A percentile compares a stretch with the other conserved stretches of the same genome.
phyloP scores from a whole-genome alignment of 2,888 invertebrate species.

The Cyaniris semiargus region DNA sequence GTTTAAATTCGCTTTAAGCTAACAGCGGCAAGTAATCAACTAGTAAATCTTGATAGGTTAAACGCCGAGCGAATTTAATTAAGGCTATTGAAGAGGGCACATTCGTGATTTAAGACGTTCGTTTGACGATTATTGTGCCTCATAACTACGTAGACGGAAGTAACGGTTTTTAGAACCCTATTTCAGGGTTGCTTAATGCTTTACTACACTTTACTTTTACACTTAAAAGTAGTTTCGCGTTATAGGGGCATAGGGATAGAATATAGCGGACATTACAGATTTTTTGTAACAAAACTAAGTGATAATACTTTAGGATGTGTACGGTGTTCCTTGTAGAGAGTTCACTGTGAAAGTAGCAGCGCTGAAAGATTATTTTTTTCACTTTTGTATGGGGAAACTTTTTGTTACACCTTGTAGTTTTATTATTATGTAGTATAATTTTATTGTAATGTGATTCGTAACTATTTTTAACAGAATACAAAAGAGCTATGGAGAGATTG shows the following conservation, averaged over 20 bases:
- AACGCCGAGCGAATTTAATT: conserved; percentile 9
- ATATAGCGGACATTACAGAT: too few relatives aligned
- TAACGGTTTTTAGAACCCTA: not conserved
- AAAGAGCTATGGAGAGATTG: not conserved
- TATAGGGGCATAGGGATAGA: too few relatives aligned
- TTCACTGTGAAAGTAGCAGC: too few relatives aligned
- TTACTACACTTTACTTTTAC: too few relatives aligned
- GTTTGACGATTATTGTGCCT: not conserved
- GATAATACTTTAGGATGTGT: too few relatives aligned
- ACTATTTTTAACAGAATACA: not conserved
- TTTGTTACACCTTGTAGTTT: too few relatives aligned
- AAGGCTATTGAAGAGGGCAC: not conserved
- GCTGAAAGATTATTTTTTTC: too few relatives aligned
- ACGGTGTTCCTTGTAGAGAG: too few relatives aligned
- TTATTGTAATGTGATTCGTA: not conserved
- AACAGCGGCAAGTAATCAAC: conserved; percentile 21
- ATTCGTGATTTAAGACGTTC: not conserved
- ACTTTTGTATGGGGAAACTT: too few relatives aligned
- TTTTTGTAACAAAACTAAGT: too few relatives aligned
- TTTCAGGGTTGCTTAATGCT: not conserved
- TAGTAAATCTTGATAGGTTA: conserved; percentile 17
- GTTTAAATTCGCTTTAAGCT: conserved; percentile 21
- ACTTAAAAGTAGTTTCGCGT: too few relatives aligned
- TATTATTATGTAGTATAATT: too few relatives aligned
- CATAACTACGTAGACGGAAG: not conserved